These are phyloP conservation scores for Chrysolina oricalcia DNA, from an alignment of 2,888 invertebrate genomes.

Conservation along the genomic window DNA sequence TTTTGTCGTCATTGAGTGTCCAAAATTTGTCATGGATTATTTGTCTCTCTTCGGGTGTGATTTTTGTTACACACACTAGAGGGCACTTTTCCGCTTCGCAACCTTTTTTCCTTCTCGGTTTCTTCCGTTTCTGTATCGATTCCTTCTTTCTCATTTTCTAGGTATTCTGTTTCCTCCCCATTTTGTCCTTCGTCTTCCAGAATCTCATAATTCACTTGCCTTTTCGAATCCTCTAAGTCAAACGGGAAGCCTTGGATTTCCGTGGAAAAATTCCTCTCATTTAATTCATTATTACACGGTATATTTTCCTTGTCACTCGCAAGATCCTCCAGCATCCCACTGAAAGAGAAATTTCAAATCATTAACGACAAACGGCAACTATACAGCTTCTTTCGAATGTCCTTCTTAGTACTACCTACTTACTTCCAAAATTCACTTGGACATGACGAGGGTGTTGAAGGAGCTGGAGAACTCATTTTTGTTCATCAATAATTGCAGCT, in stretches of 20 bases:
- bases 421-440: constrained; percentile 20
- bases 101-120: background rate
- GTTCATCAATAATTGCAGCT: constrained; percentile 1
- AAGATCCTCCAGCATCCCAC: constrained; percentile 15
- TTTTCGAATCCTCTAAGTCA: background rate
- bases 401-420: constrained; percentile 10
- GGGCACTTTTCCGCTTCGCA: too few species aligned
- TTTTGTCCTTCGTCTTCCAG: constrained; percentile 16
- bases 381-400: background rate
- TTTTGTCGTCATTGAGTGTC: background rate
- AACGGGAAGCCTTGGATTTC: constrained; percentile 22
- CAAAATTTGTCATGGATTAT: too few species aligned
- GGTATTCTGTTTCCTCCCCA: background rate
- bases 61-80: too few species aligned
- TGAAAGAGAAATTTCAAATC: constrained; percentile 9
- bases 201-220: constrained; percentile 19
- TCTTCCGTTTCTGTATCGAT: constrained; percentile 26
- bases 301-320: constrained; percentile 25
- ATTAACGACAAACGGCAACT: background rate
- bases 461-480: constrained; percentile 14
- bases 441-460: constrained; percentile 16
- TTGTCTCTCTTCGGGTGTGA: too few species aligned
- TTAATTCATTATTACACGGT: constrained; percentile 1
- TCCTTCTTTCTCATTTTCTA: constrained; percentile 3
- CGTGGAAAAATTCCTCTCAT: constrained; percentile 24